phyloP scores from a whole-genome alignment of 2,797 vertebrate genomes.

The Cryptoprocta ferox region DNA sequence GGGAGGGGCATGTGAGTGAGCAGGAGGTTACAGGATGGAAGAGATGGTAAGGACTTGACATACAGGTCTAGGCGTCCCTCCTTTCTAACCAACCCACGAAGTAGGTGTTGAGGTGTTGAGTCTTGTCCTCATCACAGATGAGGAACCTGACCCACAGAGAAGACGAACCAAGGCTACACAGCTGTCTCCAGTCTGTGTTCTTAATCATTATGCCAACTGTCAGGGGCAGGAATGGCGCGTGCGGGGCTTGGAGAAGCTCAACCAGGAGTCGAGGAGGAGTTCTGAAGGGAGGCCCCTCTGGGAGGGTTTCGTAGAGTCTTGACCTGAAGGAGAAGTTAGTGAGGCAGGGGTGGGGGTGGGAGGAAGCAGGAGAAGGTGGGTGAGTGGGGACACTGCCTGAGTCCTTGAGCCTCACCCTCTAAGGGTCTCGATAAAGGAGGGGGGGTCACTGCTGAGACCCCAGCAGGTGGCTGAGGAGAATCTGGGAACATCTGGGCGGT shows the following conservation, averaged over 20 bases:
- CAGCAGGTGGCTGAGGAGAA: not conserved
- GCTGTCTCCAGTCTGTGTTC: too few relatives aligned
- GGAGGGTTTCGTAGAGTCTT: accelerated
- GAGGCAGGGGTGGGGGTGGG: not conserved
- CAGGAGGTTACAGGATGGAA: accelerated
- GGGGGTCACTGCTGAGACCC: not conserved
- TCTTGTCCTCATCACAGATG: not conserved
- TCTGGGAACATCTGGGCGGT: accelerated
- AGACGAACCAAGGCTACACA: accelerated
- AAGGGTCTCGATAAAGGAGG: not conserved
- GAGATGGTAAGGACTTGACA: accelerated
- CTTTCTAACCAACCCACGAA: accelerated
- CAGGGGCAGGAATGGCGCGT: accelerated
- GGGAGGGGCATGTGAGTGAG: accelerated
- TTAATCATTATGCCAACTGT: accelerated
- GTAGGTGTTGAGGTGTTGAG: not conserved
- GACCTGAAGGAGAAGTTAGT: too few relatives aligned
- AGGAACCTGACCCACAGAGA: not conserved
- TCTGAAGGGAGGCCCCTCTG: not conserved
- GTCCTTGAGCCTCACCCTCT: too few relatives aligned
- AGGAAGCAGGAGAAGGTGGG: not conserved
- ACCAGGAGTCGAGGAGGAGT: not conserved
- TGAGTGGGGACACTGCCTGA: not conserved
- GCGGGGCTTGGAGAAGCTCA: too few relatives aligned
- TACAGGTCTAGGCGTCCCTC: accelerated